A percentile compares a stretch with the other conserved stretches of the same genome.
Evolutionary conservation across 2,113 vertebrate species (phyloP).

Genomic region (Laticauda colubrina): DNA sequence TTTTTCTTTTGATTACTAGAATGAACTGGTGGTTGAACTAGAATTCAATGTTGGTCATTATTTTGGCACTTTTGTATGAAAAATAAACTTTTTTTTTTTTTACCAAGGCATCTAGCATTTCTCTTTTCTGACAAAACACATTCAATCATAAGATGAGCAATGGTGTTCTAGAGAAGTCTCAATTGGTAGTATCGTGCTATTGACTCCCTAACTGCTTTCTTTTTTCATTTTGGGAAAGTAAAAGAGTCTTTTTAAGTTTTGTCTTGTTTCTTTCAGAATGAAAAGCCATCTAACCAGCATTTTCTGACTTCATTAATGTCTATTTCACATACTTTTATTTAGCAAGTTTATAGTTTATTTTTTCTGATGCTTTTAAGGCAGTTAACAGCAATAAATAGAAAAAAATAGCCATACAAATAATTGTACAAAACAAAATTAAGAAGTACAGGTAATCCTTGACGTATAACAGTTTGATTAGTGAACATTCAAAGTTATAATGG

Average conservation of each 20-base stretch:
- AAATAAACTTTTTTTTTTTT: slow-evolving; percentile 75
- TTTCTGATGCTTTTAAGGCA: neutral
- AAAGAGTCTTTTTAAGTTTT: neutral
- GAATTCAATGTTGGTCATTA: slow-evolving; percentile 75
- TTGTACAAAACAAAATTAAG: neutral
- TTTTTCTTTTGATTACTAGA: slow-evolving; percentile 77
- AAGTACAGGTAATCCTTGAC: neutral
- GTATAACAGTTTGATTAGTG: too few species aligned
- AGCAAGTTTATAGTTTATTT: neutral
- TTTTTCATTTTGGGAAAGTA: neutral
- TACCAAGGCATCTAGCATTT: slow-evolving; percentile 63
- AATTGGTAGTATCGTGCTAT: too few species aligned
- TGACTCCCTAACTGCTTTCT: too few species aligned
- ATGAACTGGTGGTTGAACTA: slow-evolving; percentile 76
- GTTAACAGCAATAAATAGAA: neutral
- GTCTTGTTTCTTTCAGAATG: too few species aligned
- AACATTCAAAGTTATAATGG: too few species aligned
- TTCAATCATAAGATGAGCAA: neutral
- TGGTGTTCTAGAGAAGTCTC: neutral
- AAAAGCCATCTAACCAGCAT: neutral
- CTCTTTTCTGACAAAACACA: slow-evolving; percentile 49
- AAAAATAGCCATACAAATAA: neutral
- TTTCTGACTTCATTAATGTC: neutral
- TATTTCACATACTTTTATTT: neutral
- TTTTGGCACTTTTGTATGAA: slow-evolving; percentile 86